These are phyloP conservation scores for Lysandra coridon DNA, from an alignment of 2,888 invertebrate species.

Conservation along the genomic window DNA sequence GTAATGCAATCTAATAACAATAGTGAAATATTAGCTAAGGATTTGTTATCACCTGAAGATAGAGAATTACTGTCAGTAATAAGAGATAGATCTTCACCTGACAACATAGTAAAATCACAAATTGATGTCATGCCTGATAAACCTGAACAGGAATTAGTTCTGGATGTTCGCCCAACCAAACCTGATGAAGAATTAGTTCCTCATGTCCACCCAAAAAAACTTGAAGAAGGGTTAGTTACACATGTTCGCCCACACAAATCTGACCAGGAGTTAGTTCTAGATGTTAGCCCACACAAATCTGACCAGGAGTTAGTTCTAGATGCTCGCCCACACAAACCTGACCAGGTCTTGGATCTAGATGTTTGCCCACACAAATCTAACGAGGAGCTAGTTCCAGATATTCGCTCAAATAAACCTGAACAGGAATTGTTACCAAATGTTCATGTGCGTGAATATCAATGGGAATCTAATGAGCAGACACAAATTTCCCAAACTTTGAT, in stretches of 20 bases:
- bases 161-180: not conserved
- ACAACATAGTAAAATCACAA: not conserved
- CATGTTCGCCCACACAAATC: too few species aligned
- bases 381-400: too few species aligned
- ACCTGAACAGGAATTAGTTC: slow-evolving; percentile 3
- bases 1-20: not conserved
- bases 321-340: too few species aligned
- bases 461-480: not conserved
- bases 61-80: not conserved
- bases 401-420: not conserved
- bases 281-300: too few species aligned
- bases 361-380: too few species aligned
- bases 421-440: slow-evolving; percentile 4
- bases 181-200: too few species aligned
- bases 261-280: too few species aligned
- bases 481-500: not conserved
- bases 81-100: not conserved
- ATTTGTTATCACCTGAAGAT: slow-evolving; percentile 16
- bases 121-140: not conserved
- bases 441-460: not conserved
- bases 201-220: too few species aligned
- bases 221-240: too few species aligned
- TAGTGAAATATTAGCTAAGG: not conserved
- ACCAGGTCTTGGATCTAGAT: too few species aligned
- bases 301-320: too few species aligned